These are phyloP conservation scores for Catocala sponsa DNA, from an alignment of 2,888 invertebrate species.

Conservation along the genomic window DNA sequence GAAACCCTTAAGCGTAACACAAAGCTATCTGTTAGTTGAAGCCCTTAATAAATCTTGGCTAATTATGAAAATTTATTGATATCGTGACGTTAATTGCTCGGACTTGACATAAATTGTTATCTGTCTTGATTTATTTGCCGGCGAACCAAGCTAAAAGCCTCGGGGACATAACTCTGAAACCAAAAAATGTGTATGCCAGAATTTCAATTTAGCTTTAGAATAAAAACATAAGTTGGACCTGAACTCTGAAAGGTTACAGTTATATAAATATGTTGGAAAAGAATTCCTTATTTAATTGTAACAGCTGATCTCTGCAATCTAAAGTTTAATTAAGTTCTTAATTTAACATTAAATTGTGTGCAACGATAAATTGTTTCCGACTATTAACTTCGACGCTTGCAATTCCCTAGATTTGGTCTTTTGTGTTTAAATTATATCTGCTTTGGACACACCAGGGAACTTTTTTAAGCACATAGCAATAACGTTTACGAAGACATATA, in stretches of 20 bases:
- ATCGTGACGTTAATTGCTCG: conserved; percentile 57
- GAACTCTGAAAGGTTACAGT: neutral
- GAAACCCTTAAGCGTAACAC: conserved; percentile 49
- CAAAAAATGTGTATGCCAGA: conserved; percentile 17
- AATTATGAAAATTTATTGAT: conserved; percentile 58
- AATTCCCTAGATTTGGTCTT: conserved; percentile 25
- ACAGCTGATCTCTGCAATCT: conserved; percentile 37
- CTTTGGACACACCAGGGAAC: too few species aligned
- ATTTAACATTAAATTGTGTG: conserved; percentile 41
- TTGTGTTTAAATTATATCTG: neutral
- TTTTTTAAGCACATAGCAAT: too few species aligned
- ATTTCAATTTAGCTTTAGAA: conserved; percentile 7
- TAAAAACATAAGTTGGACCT: conserved; percentile 2
- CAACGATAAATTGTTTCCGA: conserved; percentile 42
- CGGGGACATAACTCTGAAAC: conserved; percentile 18
- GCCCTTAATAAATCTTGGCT: conserved; percentile 43
- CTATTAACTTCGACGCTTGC: conserved; percentile 35
- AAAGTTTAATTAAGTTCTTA: conserved; percentile 49
- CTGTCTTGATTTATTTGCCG: conserved; percentile 54
- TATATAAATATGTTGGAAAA: conserved; percentile 19
- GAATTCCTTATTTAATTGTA: conserved; percentile 35
- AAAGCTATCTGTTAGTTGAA: conserved; percentile 18
- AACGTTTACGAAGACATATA: too few species aligned
- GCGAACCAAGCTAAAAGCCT: conserved; percentile 25
- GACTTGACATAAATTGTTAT: conserved; percentile 55